phyloP scores from a whole-genome alignment of 2,797 vertebrate species.

The Chaetodon trifasciatus region DNA sequence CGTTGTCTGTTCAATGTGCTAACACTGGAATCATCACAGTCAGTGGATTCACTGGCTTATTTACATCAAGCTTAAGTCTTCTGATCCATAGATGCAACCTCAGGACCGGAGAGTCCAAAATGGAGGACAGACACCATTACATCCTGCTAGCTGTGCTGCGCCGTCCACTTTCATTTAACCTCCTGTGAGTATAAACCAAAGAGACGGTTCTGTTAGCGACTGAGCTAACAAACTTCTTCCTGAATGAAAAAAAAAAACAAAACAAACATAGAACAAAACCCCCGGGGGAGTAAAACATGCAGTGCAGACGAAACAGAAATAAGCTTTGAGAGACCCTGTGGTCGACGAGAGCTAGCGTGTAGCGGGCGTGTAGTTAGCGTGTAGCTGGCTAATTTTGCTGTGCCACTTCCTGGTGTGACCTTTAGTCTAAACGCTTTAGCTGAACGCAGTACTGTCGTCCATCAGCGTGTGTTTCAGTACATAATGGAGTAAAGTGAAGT shows the following conservation, averaged over 20 bases:
- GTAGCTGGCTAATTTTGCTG: no score
- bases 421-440: not conserved
- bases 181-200: not conserved
- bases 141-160: not conserved
- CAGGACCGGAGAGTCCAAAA: not conserved
- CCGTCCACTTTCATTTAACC: not conserved
- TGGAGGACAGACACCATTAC: not conserved
- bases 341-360: not conserved
- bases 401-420: no score
- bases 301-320: not conserved
- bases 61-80: not conserved
- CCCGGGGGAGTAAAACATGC: not conserved
- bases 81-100: not conserved
- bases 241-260: not conserved
- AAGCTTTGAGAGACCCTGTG: not conserved
- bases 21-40: no score
- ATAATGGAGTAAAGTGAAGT: constrained; percentile 15
- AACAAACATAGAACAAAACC: not conserved
- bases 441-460: not conserved
- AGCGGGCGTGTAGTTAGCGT: not conserved
- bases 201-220: not conserved
- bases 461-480: not conserved
- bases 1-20: not conserved
- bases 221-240: not conserved
- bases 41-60: not conserved